Conservation (phyloP, 2,797 vertebrate species). For the Cryptoblepharus egeriae region DNA sequence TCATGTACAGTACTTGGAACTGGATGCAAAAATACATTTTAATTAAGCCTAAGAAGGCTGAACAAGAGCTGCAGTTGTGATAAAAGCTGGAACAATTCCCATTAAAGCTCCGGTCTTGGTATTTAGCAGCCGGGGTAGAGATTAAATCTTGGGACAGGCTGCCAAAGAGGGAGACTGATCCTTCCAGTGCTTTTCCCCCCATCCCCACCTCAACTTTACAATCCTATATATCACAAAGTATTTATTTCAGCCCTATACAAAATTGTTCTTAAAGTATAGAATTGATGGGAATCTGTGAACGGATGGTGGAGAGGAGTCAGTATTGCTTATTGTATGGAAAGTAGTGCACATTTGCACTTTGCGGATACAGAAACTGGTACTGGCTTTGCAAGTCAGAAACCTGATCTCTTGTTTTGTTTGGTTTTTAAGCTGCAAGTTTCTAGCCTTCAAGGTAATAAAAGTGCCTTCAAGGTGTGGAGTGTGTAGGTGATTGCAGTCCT, state of each 20-base stretch:
- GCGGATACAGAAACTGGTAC: not conserved
- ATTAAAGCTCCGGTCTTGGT: not conserved
- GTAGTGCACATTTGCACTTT: not conserved
- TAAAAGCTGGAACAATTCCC: conserved; percentile 7
- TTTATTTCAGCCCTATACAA: not conserved
- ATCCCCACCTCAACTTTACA: not conserved
- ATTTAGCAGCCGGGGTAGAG: not conserved
- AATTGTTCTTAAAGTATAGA: not conserved
- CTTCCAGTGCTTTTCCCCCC: not conserved
- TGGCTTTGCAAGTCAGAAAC: not conserved
- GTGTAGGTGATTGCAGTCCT: not conserved
- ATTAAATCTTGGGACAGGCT: conserved; percentile 4
- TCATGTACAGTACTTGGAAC: not conserved
- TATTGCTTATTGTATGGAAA: not conserved
- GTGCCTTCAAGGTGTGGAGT: not conserved
- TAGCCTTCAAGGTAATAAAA: conserved; percentile 5
- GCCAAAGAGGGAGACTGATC: not conserved
- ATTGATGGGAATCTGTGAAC: not conserved
- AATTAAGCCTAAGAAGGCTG: not conserved
- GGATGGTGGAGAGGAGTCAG: not conserved
- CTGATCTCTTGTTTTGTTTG: not conserved
- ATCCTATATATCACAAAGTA: not conserved
- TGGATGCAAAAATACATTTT: not conserved
- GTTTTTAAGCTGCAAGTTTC: conserved; percentile 1
- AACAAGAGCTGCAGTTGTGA: not conserved